Evolutionary conservation across 2,113 vertebrate genomes (phyloP).

Genomic region (Vidua chalybeata): DNA sequence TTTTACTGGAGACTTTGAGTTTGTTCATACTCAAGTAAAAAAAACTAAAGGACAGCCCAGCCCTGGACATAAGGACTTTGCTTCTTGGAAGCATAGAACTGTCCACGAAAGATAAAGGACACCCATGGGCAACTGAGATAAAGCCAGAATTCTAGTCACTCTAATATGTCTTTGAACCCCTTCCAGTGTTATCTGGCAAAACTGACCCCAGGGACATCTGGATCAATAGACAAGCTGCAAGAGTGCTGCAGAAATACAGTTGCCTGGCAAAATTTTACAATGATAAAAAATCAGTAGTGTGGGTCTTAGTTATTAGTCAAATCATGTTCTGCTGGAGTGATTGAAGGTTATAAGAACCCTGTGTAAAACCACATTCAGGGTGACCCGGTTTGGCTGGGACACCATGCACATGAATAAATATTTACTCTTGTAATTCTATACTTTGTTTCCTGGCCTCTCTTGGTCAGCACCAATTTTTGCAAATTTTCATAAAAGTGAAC

Average conservation of each 20-base stretch:
- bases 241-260: neutral
- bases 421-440: neutral
- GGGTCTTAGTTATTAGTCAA: neutral
- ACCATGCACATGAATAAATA: neutral
- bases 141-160: neutral
- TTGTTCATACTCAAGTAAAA: neutral
- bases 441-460: neutral
- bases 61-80: neutral
- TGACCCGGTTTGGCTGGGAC: neutral
- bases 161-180: neutral
- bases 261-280: neutral
- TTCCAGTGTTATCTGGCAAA: neutral
- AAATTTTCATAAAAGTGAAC: neutral
- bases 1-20: neutral
- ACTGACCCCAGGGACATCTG: neutral
- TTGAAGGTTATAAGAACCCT: neutral
- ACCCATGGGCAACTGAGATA: neutral
- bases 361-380: neutral
- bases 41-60: neutral
- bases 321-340: neutral
- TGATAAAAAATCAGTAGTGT: neutral
- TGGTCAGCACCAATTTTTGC: neutral
- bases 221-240: neutral
- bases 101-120: neutral
- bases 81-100: neutral